Percentiles rank a stretch among this genome's conserved stretches.
Conservation (phyloP, 2,888 invertebrate species). For the Caenorhabditis sp. region DNA sequence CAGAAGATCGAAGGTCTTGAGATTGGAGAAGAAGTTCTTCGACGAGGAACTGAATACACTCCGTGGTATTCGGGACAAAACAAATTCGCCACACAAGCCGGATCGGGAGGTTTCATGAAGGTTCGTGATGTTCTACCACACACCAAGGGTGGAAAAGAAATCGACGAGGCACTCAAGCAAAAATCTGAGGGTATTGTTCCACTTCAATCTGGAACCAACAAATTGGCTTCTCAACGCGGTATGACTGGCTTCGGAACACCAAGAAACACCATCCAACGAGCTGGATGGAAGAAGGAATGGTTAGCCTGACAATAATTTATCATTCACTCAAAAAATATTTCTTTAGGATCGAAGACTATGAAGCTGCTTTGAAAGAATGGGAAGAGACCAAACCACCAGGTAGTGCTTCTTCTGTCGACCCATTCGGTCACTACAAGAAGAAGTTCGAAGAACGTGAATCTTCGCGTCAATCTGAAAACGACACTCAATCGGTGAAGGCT, state of each 20-base stretch:
- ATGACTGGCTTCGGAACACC: slow-evolving; percentile 75
- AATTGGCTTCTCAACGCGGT: slow-evolving; percentile 74
- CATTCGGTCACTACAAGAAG: slow-evolving; percentile 68
- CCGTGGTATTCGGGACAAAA: slow-evolving; percentile 71
- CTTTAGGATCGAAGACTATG: slow-evolving; percentile 68
- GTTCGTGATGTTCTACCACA: slow-evolving; percentile 70
- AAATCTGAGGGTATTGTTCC: slow-evolving; percentile 70
- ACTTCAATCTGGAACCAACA: slow-evolving; percentile 74
- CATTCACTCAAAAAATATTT: not conserved
- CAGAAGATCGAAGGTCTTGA: slow-evolving; percentile 68
- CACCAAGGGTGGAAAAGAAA: slow-evolving; percentile 67
- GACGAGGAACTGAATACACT: slow-evolving; percentile 68
- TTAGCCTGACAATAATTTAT: slow-evolving; percentile 14
- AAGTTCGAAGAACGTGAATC: slow-evolving; percentile 67
- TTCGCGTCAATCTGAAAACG: slow-evolving; percentile 51
- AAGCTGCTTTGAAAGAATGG: slow-evolving; percentile 68
- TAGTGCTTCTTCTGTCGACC: slow-evolving; percentile 66
- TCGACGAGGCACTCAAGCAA: slow-evolving; percentile 64
- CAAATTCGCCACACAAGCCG: slow-evolving; percentile 70
- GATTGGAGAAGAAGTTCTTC: slow-evolving; percentile 67
- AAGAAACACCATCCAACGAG: slow-evolving; percentile 67
- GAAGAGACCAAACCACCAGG: slow-evolving; percentile 70
- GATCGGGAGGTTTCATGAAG: slow-evolving; percentile 70
- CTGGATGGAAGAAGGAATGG: slow-evolving; percentile 71
- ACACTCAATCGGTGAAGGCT: slow-evolving; percentile 50